Conservation (phyloP, 2,113 vertebrate species). For the Muntiacus reevesi region DNA sequence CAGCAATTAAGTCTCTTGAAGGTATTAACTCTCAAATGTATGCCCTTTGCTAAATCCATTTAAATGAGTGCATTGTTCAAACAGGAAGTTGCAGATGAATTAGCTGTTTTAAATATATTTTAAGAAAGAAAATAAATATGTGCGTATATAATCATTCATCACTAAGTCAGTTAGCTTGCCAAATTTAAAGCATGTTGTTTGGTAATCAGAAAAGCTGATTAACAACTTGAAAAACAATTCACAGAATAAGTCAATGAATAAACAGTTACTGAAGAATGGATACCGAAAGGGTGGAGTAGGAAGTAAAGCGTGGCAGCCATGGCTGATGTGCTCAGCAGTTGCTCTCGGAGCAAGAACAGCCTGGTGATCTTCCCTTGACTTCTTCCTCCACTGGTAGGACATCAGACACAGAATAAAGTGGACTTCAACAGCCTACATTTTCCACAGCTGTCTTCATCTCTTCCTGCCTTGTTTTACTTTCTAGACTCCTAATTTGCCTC, state of each 20-base stretch:
- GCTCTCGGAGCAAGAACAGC: neutral
- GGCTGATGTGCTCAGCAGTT: neutral
- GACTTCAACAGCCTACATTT: neutral
- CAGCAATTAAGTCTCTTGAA: neutral
- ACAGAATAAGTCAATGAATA: neutral
- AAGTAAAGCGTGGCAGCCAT: neutral
- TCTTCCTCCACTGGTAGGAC: neutral
- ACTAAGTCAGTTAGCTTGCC: neutral
- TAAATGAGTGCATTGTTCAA: slow-evolving; percentile 41
- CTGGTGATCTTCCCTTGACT: neutral
- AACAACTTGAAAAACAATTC: slow-evolving; percentile 3
- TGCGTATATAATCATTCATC: slow-evolving; percentile 41
- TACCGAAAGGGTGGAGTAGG: neutral
- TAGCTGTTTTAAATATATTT: slow-evolving; percentile 28
- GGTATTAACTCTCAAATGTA: neutral
- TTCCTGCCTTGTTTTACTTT: neutral
- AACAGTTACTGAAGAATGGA: neutral
- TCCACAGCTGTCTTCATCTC: neutral
- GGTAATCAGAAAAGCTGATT: slow-evolving; percentile 36
- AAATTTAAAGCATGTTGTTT: slow-evolving; percentile 15
- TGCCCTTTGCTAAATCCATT: neutral
- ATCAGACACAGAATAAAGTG: neutral
- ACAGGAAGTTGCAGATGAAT: slow-evolving; percentile 19
- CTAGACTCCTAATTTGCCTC: neutral
- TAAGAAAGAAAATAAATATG: slow-evolving; percentile 55